Base-by-base conservation (phyloP, 2,113 vertebrate species). In the Perca fluviatilis region DNA sequence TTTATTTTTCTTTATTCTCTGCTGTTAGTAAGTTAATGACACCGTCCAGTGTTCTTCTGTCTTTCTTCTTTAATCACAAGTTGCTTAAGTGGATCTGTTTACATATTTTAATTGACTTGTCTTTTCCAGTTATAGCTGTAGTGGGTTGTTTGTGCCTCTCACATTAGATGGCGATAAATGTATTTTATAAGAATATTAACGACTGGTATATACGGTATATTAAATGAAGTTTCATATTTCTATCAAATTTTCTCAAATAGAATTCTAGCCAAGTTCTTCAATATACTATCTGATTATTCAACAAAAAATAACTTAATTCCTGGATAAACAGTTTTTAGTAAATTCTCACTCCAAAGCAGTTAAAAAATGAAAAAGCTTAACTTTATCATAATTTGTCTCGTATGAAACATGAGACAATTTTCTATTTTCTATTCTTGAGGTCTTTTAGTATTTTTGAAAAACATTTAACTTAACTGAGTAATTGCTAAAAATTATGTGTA, bases 51-150 rank as follows among this genome's bases (percentile, higher is more conserved):
- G 53, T 6, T 49, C 12, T 61, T 50, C 27, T 69, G 74, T 25
- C 15, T 84, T 33, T 82, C 33, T 65, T 50, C n/a, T 62, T 69
- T 58, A 21, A 54, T 73, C 49, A 56, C 23, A 60, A 23, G 36
- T 74, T 65, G 21, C 40, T 80, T 47, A 19, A 8, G 9, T 19
- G 58, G 43, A 64, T 82, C 61, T 73, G 53, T 23, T 75, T 27
- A 3, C 19, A 53, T 54, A n/a, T 73, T 18, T 16, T 50, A 1
- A 50, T 36, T 27, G 4, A 25, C 21, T 65, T 21, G 15, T 62
- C 33, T 9, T 67, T 68, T 58, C 50, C 6, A 50, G 0, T 15
- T 25, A 62, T 5, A 30, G 49, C 5, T 77, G 68, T 46, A 51
- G 27, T 75, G 10, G 27, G 3, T 36, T 61, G 15, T 46, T 53